phyloP scores from a whole-genome alignment of 2,797 vertebrate genomes.

The Gila robusta region DNA sequence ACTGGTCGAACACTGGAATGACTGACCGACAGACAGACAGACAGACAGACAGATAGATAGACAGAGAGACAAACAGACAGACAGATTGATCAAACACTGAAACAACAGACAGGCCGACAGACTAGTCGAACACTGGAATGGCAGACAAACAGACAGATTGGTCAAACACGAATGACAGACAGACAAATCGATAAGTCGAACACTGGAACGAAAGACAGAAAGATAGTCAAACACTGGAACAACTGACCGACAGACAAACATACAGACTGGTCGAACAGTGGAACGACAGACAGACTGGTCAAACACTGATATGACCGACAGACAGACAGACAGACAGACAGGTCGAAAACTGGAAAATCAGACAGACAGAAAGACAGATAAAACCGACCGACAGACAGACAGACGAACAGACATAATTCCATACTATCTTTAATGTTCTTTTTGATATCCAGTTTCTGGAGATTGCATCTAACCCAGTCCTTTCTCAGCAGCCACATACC shows the following conservation, averaged over 20 bases:
- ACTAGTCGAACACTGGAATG: neutral
- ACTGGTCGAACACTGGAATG: no score
- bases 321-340: neutral
- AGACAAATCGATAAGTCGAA: no score
- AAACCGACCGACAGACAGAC: no score
- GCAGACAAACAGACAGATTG: neutral
- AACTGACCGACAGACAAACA: no score
- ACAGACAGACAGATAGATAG: neutral
- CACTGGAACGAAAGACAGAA: no score
- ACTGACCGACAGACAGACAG: no score
- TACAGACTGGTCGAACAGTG: no score
- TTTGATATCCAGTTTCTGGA: neutral
- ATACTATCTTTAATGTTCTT: neutral
- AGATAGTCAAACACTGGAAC: no score
- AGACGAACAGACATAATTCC: no score
- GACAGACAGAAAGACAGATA: no score
- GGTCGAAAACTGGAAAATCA: neutral
- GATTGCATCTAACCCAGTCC: neutral
- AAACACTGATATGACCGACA: neutral
- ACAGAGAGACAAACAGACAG: neutral
- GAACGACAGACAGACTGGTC: fast-evolving
- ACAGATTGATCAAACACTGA: no score
- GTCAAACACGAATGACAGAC: no score
- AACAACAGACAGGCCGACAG: neutral
- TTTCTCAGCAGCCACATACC: neutral